These are phyloP conservation scores for Sphenodon punctatus DNA, from an alignment of 2,797 vertebrate species.

Conservation along the genomic window DNA sequence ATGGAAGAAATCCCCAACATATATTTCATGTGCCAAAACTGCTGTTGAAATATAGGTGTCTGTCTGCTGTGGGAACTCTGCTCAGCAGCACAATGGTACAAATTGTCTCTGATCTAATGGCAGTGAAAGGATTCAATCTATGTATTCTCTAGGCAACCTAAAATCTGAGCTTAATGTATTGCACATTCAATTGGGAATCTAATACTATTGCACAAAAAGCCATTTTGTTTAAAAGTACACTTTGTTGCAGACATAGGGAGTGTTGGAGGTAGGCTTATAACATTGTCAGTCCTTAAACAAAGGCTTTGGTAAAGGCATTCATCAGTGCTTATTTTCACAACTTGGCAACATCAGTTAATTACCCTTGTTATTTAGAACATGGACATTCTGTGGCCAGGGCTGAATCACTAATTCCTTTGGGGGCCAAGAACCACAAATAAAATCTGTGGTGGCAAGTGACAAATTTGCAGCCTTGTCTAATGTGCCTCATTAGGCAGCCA, in stretches of 20 bases:
- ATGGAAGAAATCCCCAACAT: slow-evolving; percentile 7
- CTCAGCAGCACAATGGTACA: background rate
- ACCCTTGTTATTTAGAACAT: no score
- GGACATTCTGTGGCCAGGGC: no score
- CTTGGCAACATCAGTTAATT: no score
- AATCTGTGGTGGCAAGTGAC: no score
- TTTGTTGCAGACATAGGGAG: background rate
- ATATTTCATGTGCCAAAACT: background rate
- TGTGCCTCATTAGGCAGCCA: no score
- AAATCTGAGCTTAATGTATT: slow-evolving; percentile 17
- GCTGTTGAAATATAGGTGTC: background rate
- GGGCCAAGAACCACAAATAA: no score
- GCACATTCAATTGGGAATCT: slow-evolving; percentile 7
- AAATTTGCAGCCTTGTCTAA: no score
- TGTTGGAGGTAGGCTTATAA: background rate
- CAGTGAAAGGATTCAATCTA: background rate
- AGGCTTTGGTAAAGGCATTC: background rate
- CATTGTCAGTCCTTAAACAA: background rate
- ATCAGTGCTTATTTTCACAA: background rate
- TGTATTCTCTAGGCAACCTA: background rate
- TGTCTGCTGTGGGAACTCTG: background rate
- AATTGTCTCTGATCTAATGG: slow-evolving; percentile 15
- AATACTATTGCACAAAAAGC: background rate
- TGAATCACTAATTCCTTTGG: no score
- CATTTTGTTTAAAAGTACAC: background rate